Evolutionary conservation across 2,797 vertebrate species (phyloP), one percentile per base, ranked within the genome.

Genomic region (Poecile montanus): DNA sequence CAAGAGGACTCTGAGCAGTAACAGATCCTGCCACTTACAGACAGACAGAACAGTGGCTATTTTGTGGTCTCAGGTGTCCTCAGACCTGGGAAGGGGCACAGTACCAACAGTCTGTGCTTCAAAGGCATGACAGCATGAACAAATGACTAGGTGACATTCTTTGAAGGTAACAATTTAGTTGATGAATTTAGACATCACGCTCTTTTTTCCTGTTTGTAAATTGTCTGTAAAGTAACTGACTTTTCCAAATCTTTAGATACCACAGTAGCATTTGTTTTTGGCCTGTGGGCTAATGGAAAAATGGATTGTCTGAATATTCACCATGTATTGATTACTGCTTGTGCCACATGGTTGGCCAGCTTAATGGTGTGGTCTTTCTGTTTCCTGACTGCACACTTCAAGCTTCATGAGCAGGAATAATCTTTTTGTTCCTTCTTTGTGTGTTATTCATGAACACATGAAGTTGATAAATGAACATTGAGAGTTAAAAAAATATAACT

Each of bases 41-140:
- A 78, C 60, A 60, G 70, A 81, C 13, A 44, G 83, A 96, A 96
- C 91, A 96, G 95, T 94, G 62, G 66, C 15, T 95, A 94, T 96
- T 96, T 96, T 96, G 93, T 96, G 83, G 67, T 96, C 77, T 96
- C 95, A 88, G 88, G 85, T 96, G 85, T 96, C 93, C 6, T 5
- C 56, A 79, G 74, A 91, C 63, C 51, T 10, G 2, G 70, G 77
- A 88, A 85, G 67, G 74, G 71, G 63, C 32, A 67, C 10, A 40
- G 63, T 84, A 91, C 42, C 58, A 42, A 16, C 8, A 88, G 44
- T 12, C 65, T 86, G 74, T 73, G 19, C 90, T 93, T 91, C 71
- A 93, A 91, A 89, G 83, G 76, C 67, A 75, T 1, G 2, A 42
- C 16, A 51, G 62, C 26, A 54, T 81, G 83, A 91, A 81, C 26